phyloP scores from a whole-genome alignment of 2,888 invertebrate genomes.

The Noctua comes region DNA sequence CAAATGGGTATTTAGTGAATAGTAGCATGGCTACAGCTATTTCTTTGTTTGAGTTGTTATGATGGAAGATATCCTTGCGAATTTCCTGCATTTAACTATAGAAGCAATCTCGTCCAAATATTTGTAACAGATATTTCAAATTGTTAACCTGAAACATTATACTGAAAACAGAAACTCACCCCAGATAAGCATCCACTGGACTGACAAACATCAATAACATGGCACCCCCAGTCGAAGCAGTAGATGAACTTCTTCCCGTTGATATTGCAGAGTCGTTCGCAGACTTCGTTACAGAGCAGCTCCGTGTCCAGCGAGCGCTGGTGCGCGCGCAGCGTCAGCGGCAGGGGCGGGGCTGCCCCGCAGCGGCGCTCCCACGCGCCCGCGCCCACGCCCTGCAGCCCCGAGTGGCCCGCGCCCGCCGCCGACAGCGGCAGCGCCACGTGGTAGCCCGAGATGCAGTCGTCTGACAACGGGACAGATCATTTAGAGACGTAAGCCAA shows the following conservation, averaged over 20 bases:
- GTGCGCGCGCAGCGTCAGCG: conserved; percentile 81
- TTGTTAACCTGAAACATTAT: not conserved
- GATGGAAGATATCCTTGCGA: not conserved
- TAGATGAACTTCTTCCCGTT: conserved; percentile 87
- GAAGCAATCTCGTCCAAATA: not conserved
- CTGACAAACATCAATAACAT: conserved; percentile 88
- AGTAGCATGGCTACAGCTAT: not conserved
- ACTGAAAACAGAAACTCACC: conserved; percentile 74
- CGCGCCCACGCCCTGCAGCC: conserved; percentile 92
- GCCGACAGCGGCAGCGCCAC: conserved; percentile 93
- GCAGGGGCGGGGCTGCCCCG: conserved; percentile 57
- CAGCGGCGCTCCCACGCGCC: conserved; percentile 83
- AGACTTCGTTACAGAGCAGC: conserved; percentile 88
- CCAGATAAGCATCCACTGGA: conserved; percentile 88
- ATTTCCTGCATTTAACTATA: not conserved
- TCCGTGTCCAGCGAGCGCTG: conserved; percentile 88
- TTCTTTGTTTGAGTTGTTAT: not conserved
- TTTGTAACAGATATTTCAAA: not conserved
- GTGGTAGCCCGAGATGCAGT: conserved; percentile 93
- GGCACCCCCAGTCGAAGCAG: conserved; percentile 90
- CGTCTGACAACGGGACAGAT: conserved; percentile 86
- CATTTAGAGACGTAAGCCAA: not conserved
- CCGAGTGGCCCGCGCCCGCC: conserved; percentile 92
- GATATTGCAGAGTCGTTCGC: conserved; percentile 85
- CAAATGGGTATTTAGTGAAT: not conserved